Percentiles rank a stretch among this genome's conserved stretches.
Conservation (phyloP, 2,113 vertebrate species). For the Mesitornis unicolor region DNA sequence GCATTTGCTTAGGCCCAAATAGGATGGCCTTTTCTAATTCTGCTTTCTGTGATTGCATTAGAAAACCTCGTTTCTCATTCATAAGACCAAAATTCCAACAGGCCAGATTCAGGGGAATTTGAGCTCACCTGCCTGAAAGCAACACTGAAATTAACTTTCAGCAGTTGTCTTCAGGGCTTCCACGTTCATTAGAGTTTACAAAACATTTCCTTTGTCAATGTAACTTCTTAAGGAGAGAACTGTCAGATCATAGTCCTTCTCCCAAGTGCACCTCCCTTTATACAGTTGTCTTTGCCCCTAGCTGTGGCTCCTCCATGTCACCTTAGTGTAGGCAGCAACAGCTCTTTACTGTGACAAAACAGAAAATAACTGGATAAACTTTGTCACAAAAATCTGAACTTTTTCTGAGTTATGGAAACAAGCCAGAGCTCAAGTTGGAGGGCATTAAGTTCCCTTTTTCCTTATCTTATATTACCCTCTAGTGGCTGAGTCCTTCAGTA, state of each 20-base stretch:
- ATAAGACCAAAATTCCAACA: not conserved
- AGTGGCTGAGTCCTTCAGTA: constrained; percentile 3
- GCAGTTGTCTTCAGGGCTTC: not conserved
- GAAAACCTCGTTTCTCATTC: not conserved
- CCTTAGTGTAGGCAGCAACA: not conserved
- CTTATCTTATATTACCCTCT: constrained; percentile 46
- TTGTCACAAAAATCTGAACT: not conserved
- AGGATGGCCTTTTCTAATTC: not conserved
- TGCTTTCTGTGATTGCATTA: not conserved
- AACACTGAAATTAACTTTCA: not conserved
- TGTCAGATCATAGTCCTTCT: not conserved
- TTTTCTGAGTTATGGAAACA: not conserved
- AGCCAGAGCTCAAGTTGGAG: not conserved
- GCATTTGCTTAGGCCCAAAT: not conserved
- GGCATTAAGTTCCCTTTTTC: not conserved
- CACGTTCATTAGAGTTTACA: not conserved
- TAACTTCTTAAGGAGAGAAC: not conserved
- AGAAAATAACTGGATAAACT: not conserved
- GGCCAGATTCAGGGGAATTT: not conserved
- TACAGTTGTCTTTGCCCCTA: not conserved
- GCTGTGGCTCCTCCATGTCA: not conserved
- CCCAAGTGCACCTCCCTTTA: not conserved
- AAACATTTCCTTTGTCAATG: not conserved
- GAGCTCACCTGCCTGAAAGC: not conserved
- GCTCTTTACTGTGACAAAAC: not conserved